Conservation (phyloP, 2,113 vertebrate genomes). For the Marmota flaviventris region DNA sequence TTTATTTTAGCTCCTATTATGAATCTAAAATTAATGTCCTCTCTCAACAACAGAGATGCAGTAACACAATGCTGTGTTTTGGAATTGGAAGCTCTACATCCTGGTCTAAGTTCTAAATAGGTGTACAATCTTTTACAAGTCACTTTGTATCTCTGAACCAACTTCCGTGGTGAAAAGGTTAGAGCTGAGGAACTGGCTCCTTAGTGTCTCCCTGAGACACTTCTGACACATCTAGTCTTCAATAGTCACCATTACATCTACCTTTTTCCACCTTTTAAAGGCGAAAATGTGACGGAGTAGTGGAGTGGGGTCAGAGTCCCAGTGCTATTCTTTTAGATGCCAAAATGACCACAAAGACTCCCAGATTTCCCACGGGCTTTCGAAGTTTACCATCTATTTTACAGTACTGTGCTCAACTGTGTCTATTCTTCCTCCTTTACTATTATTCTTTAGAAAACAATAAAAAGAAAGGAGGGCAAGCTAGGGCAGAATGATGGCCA, state of each 20-base stretch:
- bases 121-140: not conserved
- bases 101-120: not conserved
- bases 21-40: not conserved
- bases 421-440: not conserved
- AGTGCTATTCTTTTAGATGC: not conserved
- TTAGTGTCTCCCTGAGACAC: not conserved
- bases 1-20: not conserved
- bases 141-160: not conserved
- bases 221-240: not conserved
- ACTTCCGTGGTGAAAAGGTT: not conserved
- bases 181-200: not conserved
- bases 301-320: not conserved
- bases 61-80: not conserved
- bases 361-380: not conserved
- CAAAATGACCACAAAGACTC: accelerated
- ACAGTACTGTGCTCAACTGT: not conserved
- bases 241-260: not conserved
- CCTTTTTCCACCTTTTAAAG: not conserved
- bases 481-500: not conserved
- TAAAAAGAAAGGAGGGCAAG: not conserved
- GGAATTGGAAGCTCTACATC: not conserved
- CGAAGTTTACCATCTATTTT: not conserved
- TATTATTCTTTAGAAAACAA: not conserved
- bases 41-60: not conserved
- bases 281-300: not conserved